Base-by-base conservation (phyloP, 1,140 invertebrate species). In the Chionoecetes opilio region DNA sequence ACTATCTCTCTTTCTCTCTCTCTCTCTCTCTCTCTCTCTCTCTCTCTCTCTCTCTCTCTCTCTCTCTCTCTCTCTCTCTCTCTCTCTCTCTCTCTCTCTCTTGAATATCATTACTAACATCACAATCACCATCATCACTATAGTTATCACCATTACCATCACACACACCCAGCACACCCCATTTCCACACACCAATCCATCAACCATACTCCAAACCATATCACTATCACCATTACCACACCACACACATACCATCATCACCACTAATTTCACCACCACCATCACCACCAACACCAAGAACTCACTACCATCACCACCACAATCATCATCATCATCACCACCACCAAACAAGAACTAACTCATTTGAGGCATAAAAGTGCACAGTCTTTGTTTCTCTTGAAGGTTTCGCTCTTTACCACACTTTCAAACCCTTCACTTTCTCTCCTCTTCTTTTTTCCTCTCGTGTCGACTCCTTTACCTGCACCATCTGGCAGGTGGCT, bases 401-500 rank as follows among this genome's bases (percentile, higher is more conserved):
- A 38, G 91, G 91, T 53, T 32, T 35, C 32, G 21, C 31, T 82
- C 91, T 34, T 92, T 63, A 37, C 91, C 32, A 32, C 5, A 31
- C n/a, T 37, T 53, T 34, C 41, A 41, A 29, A 29, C 32, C 3
- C 38, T 29, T 63, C 88, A 29, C 21, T 63, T 53, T 90, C 41
- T 53, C 86, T 88, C 21, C 26, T 14, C 46, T 29, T 90, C 88
- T 53, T 53, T 17, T 53, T 29, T n/a, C 35, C 37, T 21, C 37
- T 21, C 41, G 17, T 17, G 14, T 53, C 41, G n/a, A 32, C 41
- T 32, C 38, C 88, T 46, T 31, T 29, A 6, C 84, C 84, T 41
- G 38, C 41, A n/a, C 91, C 31, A 38, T 26, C n/a, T 92, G 91
- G 91, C 91, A 92, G 91, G 75, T 46, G 91, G 91, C 34, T 85